Base-by-base conservation (phyloP, 2,113 vertebrate genomes). In the Nerophis ophidion region DNA sequence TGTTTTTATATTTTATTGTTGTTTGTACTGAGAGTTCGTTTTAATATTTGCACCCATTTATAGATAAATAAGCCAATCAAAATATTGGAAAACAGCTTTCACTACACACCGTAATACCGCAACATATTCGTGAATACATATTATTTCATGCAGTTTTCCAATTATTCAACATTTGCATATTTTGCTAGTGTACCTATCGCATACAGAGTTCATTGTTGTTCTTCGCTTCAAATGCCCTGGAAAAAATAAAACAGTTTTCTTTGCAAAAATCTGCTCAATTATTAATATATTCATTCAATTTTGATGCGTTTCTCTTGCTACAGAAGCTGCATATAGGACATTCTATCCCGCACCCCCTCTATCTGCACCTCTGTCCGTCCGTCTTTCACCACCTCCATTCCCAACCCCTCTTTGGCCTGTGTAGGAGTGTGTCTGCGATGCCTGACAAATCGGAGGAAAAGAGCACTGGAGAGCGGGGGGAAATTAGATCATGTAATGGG, bases 281-380 rank as follows among this genome's bases (percentile, higher is more conserved):
- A 90, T 91, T 91, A 84, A 91, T 89, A 72, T 57, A 76, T 70
- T 88, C 88, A 88, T 90, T 89, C 85, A 89, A 88, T 85, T 88
- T 89, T 89, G 83, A 90, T 88, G 84, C 78, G 64, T 63, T 76
- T 83, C 81, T 85, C 81, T 72, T 79, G 72, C 64, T 81, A 71
- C 76, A 87, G 77, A 70, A 77, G 76, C 57, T 49, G 48, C 53
- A 40, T 70, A 70, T 63, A 38, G 55, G 69, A 75, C 51, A 57
- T 65, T 60, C n/a, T 57, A 35, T 71, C 35, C 54, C 53, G 60
- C 59, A 66, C 51, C 60, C 66, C 62, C 70, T 71, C 74, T 57
- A 11, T 69, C 53, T 48, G 12, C 71, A 36, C 47, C 14, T 52
- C 45, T 4, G 57, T 71, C 38, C 68, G 63, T 77, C 82, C 71